phyloP scores from a whole-genome alignment of 64 coral and sea anemone species.

The Orbicella faveolata region DNA sequence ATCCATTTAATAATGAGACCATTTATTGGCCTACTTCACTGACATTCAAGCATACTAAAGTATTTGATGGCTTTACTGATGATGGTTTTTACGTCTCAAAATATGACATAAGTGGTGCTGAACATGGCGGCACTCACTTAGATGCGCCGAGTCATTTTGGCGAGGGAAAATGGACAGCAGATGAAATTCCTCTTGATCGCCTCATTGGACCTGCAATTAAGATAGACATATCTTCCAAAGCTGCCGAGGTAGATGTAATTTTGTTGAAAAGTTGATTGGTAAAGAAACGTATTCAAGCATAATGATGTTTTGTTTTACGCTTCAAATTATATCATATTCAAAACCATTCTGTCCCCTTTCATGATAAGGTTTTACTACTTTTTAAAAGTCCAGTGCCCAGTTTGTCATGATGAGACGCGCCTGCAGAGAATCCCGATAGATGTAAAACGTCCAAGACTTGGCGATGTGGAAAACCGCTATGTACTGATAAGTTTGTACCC shows the following conservation, averaged over 20 bases:
- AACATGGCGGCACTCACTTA: slow-evolving; percentile 88
- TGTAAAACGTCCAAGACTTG: too few species aligned
- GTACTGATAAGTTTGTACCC: too few species aligned
- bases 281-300: too few species aligned
- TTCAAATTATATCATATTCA: too few species aligned
- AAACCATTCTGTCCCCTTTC: too few species aligned
- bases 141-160: slow-evolving; percentile 73
- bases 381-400: too few species aligned
- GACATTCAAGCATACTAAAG: neutral
- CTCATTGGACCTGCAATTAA: slow-evolving; percentile 81
- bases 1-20: slow-evolving; percentile 54
- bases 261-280: too few species aligned
- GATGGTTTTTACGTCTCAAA: slow-evolving; percentile 37
- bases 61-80: slow-evolving; percentile 17
- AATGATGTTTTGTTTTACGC: too few species aligned
- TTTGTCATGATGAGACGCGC: too few species aligned
- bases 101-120: slow-evolving; percentile 46
- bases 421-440: too few species aligned
- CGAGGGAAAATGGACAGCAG: slow-evolving; percentile 20
- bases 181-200: slow-evolving; percentile 63
- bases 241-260: slow-evolving; percentile 1
- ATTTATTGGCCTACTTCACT: slow-evolving; percentile 50
- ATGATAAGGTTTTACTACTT: too few species aligned
- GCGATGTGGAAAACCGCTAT: too few species aligned
- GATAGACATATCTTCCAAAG: slow-evolving; percentile 71